A percentile compares a stretch with the other conserved stretches of the same genome.
Evolutionary conservation across 2,797 vertebrate species (phyloP).

Genomic region (Phrynocephalus forsythii): DNA sequence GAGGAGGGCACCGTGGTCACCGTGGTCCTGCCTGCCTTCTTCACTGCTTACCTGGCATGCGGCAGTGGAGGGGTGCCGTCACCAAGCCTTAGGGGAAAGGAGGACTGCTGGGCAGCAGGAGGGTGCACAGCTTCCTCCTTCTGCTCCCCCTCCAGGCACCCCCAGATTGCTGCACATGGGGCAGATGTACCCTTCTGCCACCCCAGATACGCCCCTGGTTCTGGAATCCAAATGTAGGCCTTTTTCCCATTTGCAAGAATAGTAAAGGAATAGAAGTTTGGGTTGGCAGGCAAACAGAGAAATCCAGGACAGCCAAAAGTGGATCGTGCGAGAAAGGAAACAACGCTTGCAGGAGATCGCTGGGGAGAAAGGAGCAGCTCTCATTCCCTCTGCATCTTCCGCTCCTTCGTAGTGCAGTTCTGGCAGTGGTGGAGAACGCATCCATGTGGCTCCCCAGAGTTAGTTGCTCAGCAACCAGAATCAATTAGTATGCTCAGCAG

Average conservation of each 20-base stretch:
- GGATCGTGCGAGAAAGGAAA: not conserved
- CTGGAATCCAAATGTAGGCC: too few species aligned
- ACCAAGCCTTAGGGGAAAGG: too few species aligned
- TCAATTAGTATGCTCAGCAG: slow-evolving; percentile 87
- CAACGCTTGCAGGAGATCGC: not conserved
- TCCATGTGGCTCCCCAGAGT: slow-evolving; percentile 83
- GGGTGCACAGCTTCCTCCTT: too few species aligned
- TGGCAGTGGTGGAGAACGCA: slow-evolving; percentile 73
- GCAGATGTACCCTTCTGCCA: too few species aligned
- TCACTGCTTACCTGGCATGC: too few species aligned
- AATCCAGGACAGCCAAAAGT: slow-evolving; percentile 20
- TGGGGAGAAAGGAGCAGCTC: not conserved
- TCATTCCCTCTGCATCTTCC: not conserved
- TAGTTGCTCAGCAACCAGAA: slow-evolving; percentile 88
- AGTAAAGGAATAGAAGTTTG: not conserved
- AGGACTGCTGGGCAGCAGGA: too few species aligned
- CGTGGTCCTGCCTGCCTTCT: too few species aligned
- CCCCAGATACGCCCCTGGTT: too few species aligned
- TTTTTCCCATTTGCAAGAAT: not conserved
- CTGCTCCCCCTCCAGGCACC: too few species aligned
- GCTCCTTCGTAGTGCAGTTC: slow-evolving; percentile 70
- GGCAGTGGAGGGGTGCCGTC: too few species aligned
- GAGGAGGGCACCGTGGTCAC: too few species aligned
- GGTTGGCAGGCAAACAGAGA: not conserved
- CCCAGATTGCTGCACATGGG: too few species aligned